phyloP scores from a whole-genome alignment of 2,113 vertebrate genomes.

The Entosphenus tridentatus region DNA sequence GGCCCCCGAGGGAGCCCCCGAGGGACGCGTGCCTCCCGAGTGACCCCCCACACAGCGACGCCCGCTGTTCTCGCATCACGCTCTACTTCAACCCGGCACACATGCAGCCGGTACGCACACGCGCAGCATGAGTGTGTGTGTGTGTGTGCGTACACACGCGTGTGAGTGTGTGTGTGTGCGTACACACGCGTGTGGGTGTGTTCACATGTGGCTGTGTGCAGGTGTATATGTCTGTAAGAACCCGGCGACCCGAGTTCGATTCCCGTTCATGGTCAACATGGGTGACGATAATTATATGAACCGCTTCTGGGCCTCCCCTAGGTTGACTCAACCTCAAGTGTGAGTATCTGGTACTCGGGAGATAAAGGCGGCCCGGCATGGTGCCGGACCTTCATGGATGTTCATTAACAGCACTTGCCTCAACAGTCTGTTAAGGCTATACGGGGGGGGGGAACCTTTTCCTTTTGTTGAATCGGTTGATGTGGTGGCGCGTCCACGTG shows the following conservation, averaged over 20 bases:
- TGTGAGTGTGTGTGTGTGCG: background rate
- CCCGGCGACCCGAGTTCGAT: background rate
- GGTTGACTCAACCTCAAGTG: too few species aligned
- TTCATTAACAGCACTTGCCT: background rate
- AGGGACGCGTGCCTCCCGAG: slow-evolving; percentile 22
- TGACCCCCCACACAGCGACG: slow-evolving; percentile 56
- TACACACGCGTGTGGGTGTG: background rate
- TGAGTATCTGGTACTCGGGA: too few species aligned
- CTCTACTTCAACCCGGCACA: slow-evolving; percentile 49
- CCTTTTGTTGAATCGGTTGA: background rate
- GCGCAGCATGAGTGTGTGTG: background rate
- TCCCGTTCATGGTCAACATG: background rate
- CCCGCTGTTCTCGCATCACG: slow-evolving; percentile 61
- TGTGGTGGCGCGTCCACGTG: background rate
- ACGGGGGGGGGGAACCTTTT: background rate
- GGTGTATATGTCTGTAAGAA: background rate
- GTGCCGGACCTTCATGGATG: too few species aligned
- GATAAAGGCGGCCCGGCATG: too few species aligned
- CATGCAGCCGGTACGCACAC: slow-evolving; percentile 46
- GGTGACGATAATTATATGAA: background rate
- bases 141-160: background rate
- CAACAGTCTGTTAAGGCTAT: background rate
- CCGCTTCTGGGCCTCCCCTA: too few species aligned
- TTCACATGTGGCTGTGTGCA: background rate
- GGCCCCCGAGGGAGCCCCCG: slow-evolving; percentile 20